A percentile compares a stretch with the other conserved stretches of the same genome.
Conservation (phyloP, 2,113 vertebrate species). For the Acanthochromis polyacanthus region DNA sequence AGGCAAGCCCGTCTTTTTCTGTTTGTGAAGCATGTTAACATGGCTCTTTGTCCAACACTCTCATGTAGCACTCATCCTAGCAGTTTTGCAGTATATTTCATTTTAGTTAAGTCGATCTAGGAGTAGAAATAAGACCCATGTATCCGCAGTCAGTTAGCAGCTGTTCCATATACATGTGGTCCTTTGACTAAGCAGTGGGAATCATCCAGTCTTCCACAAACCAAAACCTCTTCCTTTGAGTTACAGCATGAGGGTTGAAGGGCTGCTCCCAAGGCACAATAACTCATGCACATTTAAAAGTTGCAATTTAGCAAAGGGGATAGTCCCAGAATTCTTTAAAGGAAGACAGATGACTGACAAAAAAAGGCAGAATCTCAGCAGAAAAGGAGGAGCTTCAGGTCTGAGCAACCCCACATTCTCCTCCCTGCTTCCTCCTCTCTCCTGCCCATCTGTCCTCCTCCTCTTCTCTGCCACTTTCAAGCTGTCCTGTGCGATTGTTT, state of each 20-base stretch:
- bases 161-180: neutral
- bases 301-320: neutral
- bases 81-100: neutral
- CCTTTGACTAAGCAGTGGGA: neutral
- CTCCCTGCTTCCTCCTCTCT: slow-evolving; percentile 47
- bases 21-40: slow-evolving; percentile 1
- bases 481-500: slow-evolving; percentile 62
- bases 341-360: neutral
- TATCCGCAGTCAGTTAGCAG: neutral
- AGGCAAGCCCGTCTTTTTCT: neutral
- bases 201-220: neutral
- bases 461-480: slow-evolving; percentile 23
- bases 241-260: neutral
- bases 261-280: neutral
- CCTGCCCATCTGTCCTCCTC: slow-evolving; percentile 20
- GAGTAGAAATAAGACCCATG: neutral
- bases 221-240: slow-evolving; percentile 13
- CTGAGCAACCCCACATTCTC: slow-evolving; percentile 1
- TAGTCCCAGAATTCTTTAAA: neutral
- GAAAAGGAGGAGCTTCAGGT: slow-evolving; percentile 32
- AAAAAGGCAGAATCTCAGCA: neutral
- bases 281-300: neutral
- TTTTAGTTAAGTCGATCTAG: neutral
- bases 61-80: neutral
- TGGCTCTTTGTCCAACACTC: neutral